phyloP scores from a whole-genome alignment of 2,797 vertebrate genomes.

The Artibeus jamaicensis region DNA sequence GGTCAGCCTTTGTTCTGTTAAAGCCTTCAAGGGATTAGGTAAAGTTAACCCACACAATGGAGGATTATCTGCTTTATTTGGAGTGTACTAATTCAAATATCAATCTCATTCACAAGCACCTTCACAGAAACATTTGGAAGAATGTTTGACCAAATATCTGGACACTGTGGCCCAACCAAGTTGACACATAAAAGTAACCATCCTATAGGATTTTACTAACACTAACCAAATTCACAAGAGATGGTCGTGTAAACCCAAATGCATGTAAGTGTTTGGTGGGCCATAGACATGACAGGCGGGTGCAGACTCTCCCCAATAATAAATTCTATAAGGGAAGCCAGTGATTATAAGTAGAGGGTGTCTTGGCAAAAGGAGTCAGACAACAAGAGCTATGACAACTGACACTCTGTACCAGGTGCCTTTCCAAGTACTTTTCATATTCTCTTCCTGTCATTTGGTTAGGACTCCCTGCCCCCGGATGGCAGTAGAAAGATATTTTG shows the following conservation, averaged over 20 bases:
- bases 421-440: background rate
- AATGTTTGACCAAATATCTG: background rate
- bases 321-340: background rate
- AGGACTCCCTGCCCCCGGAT: background rate
- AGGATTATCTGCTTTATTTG: background rate
- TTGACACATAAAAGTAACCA: background rate
- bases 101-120: background rate
- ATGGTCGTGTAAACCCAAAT: background rate
- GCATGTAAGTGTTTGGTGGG: background rate
- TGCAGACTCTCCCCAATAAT: background rate
- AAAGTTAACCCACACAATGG: background rate
- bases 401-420: background rate
- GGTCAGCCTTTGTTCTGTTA: background rate
- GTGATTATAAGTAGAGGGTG: background rate
- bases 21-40: background rate
- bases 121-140: background rate
- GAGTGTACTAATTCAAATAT: background rate
- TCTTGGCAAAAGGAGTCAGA: background rate
- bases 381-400: background rate
- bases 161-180: background rate
- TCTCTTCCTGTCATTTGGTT: background rate
- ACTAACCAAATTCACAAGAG: background rate
- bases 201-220: background rate
- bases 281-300: background rate
- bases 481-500: background rate